These are phyloP conservation scores for Megalurothrips usitatus DNA, from an alignment of 2,888 invertebrate species.

Conservation along the genomic window DNA sequence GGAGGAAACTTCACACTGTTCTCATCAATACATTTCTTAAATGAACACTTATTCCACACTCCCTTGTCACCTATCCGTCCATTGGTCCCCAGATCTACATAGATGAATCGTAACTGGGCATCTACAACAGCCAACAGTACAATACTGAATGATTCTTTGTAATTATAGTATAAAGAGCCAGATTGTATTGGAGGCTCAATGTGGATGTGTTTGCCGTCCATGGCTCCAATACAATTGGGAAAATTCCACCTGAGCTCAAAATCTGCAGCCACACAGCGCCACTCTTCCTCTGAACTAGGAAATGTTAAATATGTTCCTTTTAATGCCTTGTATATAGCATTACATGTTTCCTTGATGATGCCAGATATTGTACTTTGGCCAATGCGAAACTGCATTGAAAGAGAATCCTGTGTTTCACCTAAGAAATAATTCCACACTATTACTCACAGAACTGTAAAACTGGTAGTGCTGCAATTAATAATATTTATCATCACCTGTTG, in stretches of 20 bases:
- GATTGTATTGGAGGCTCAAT: slow-evolving; percentile 37
- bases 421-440: background rate
- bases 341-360: background rate
- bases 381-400: background rate
- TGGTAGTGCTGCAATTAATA: background rate
- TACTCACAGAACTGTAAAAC: background rate
- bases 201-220: background rate
- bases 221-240: no score
- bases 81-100: slow-evolving; percentile 39
- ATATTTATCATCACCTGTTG: background rate
- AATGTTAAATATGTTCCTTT: background rate
- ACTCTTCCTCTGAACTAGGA: background rate
- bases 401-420: background rate
- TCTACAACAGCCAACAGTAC: slow-evolving; percentile 38
- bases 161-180: slow-evolving; percentile 38
- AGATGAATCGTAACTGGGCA: no score
- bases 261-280: background rate
- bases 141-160: slow-evolving; percentile 38
- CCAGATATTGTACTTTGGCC: slow-evolving; percentile 9
- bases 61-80: slow-evolving; percentile 37
- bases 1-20: background rate
- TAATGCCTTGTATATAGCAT: background rate
- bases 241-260: background rate
- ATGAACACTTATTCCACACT: slow-evolving; percentile 34
- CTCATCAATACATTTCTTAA: background rate